phyloP scores from a whole-genome alignment of 1,140 invertebrate species.

The Riptortus pedestris region DNA sequence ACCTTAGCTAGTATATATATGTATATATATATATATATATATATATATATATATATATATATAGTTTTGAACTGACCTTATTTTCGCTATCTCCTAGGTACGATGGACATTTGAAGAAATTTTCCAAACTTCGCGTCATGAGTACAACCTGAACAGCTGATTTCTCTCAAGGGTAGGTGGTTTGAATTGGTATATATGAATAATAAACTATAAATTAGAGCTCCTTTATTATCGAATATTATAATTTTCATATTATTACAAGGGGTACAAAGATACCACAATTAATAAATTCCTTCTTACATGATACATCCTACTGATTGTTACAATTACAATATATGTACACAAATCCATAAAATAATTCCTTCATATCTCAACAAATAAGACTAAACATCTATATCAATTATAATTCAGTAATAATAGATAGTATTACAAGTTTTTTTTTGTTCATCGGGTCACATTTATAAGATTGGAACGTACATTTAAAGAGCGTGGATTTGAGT shows the following conservation, averaged over 20 bases:
- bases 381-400: neutral
- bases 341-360: neutral
- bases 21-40: too few species aligned
- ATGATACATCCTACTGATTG: slow-evolving; percentile 12
- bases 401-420: neutral
- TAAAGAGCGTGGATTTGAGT: too few species aligned
- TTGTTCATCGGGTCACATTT: neutral
- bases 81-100: too few species aligned
- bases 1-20: too few species aligned
- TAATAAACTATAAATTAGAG: neutral
- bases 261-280: slow-evolving; percentile 19
- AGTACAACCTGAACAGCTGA: too few species aligned
- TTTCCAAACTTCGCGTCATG: too few species aligned
- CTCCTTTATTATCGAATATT: slow-evolving; percentile 4
- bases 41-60: too few species aligned
- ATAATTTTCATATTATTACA: slow-evolving; percentile 10
- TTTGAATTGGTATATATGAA: neutral
- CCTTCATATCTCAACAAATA: neutral
- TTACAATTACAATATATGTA: slow-evolving; percentile 11
- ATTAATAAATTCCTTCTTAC: neutral
- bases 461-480: slow-evolving; percentile 1
- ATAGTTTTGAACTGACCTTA: too few species aligned
- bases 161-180: too few species aligned
- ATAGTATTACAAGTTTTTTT: neutral
- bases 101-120: too few species aligned